A percentile compares a stretch with the other conserved stretches of the same genome.
phyloP scores from a whole-genome alignment of 2,113 vertebrate species.

The Oxygymnocypris stewartii region DNA sequence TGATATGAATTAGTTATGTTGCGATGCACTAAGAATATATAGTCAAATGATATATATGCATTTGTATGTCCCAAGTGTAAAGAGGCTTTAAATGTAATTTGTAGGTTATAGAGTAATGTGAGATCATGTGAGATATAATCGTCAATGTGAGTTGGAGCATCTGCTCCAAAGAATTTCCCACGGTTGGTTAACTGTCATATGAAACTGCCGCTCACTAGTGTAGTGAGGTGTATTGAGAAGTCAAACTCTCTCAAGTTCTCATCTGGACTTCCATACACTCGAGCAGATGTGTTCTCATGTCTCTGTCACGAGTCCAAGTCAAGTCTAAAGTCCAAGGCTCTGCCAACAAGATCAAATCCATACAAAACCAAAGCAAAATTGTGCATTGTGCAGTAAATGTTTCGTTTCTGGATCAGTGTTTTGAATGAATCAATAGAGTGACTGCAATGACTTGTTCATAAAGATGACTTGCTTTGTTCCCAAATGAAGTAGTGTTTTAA shows the following conservation, averaged over 20 bases:
- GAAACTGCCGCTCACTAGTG: neutral
- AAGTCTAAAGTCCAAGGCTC: neutral
- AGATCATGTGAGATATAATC: slow-evolving; percentile 8
- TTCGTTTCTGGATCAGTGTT: too few relatives aligned
- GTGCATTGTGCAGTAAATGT: neutral
- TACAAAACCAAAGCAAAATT: neutral
- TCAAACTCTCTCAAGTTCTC: neutral
- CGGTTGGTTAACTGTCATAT: neutral
- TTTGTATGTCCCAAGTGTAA: neutral
- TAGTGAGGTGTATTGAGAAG: too few relatives aligned
- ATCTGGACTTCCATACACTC: neutral
- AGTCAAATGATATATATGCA: neutral
- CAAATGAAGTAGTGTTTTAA: too few relatives aligned
- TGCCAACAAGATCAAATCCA: neutral
- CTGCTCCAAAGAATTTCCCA: slow-evolving; percentile 19
- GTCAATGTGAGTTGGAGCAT: neutral
- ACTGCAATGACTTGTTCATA: too few relatives aligned
- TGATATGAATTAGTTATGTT: neutral
- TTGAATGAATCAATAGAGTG: too few relatives aligned
- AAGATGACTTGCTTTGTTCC: too few relatives aligned
- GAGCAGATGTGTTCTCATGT: neutral
- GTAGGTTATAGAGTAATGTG: neutral
- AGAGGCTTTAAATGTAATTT: neutral
- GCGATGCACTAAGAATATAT: neutral
- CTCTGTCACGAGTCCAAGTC: neutral